phyloP scores from a whole-genome alignment of 2,113 vertebrate species.

The Ochotona princeps region DNA sequence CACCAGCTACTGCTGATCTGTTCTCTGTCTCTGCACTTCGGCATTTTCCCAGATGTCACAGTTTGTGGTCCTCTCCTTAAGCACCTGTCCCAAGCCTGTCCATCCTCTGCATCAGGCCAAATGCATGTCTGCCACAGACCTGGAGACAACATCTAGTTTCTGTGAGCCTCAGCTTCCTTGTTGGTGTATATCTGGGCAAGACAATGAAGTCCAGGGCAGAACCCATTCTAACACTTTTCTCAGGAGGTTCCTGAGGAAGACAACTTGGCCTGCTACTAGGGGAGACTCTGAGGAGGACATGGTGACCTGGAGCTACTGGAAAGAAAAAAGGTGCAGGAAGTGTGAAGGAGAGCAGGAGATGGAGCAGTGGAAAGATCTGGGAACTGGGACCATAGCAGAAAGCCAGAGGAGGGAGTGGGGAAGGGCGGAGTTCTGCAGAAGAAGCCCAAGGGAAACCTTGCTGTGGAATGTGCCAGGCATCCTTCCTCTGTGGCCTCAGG shows the following conservation, averaged over 20 bases:
- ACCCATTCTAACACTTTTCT: conserved; percentile 3
- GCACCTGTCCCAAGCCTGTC: neutral
- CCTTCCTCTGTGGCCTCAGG: neutral
- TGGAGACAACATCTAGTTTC: neutral
- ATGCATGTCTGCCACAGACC: neutral
- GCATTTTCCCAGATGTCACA: neutral
- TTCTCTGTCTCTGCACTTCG: neutral
- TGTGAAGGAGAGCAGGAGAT: neutral
- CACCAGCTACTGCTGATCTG: no score
- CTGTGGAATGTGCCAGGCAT: fast-evolving
- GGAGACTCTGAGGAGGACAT: neutral
- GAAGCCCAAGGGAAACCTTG: fast-evolving
- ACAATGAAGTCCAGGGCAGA: neutral
- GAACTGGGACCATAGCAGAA: fast-evolving
- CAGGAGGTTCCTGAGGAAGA: neutral
- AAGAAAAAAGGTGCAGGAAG: neutral
- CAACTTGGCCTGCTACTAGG: neutral
- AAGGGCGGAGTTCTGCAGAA: neutral
- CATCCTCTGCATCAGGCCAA: neutral
- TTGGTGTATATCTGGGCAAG: neutral
- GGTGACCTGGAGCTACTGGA: neutral
- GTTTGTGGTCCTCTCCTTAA: neutral
- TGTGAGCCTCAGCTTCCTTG: neutral
- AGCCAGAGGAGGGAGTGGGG: fast-evolving
- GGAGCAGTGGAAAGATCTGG: neutral